phyloP scores from a whole-genome alignment of 30 jellyfish, hydroid and myxozoan genomes.

The Hydra vulgaris region DNA sequence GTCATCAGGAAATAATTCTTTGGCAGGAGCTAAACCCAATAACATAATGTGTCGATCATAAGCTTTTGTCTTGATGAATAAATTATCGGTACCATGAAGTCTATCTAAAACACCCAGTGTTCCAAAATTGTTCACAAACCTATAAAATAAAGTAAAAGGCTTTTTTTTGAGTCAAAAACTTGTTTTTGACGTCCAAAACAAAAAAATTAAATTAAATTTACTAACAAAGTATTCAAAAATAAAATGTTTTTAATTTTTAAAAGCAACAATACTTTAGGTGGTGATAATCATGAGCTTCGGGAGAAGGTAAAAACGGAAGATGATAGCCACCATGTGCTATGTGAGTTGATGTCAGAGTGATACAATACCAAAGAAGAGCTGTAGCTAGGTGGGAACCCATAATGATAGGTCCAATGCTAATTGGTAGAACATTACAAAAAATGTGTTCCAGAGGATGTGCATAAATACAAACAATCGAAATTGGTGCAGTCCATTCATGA shows the following conservation, averaged over 20 bases:
- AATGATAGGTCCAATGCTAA: slow-evolving; percentile 55
- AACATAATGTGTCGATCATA: slow-evolving; percentile 85
- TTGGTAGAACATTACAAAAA: slow-evolving; percentile 51
- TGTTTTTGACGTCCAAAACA: no score
- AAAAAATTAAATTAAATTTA: no score
- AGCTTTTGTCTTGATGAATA: slow-evolving; percentile 81
- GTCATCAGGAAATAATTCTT: slow-evolving; percentile 62
- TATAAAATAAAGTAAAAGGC: not conserved
- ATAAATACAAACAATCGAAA: slow-evolving; percentile 47
- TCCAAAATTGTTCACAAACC: slow-evolving; percentile 88
- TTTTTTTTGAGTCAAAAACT: no score
- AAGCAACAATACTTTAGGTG: slow-evolving; percentile 57
- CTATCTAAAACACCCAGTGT: slow-evolving; percentile 93
- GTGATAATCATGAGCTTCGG: slow-evolving; percentile 93
- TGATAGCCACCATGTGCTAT: slow-evolving; percentile 86
- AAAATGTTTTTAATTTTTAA: no score
- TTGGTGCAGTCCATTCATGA: slow-evolving; percentile 95
- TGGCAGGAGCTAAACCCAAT: slow-evolving; percentile 70
- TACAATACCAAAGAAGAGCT: slow-evolving; percentile 48
- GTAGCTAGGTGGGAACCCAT: slow-evolving; percentile 93
- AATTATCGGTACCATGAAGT: slow-evolving; percentile 81
- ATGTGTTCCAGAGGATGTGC: slow-evolving; percentile 81
- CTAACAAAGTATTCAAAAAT: not conserved
- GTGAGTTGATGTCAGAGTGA: slow-evolving; percentile 54
- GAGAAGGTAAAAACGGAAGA: slow-evolving; percentile 88